phyloP scores from a whole-genome alignment of 2,888 invertebrate genomes.

The Catocala fraxini region DNA sequence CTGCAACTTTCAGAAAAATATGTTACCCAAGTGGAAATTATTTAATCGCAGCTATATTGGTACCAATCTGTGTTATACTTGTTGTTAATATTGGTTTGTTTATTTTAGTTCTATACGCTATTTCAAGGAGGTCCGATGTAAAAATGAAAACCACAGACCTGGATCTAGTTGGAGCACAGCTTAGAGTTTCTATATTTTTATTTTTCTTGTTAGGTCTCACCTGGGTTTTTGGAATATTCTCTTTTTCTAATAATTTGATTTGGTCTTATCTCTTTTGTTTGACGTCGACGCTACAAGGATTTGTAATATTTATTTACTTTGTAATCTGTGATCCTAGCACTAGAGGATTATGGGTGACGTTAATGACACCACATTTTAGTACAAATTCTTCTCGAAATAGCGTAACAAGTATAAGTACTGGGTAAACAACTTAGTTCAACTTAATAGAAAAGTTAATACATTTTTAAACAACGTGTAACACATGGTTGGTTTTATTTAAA shows the following conservation, averaged over 20 bases:
- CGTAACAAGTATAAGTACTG: constrained; percentile 66
- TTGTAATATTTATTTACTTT: constrained; percentile 89
- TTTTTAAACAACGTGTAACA: no score
- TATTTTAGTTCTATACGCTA: constrained; percentile 84
- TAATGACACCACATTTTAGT: constrained; percentile 73
- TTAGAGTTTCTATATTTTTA: constrained; percentile 86
- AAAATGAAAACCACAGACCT: constrained; percentile 77
- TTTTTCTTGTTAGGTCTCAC: constrained; percentile 89
- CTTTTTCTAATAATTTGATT: constrained; percentile 79
- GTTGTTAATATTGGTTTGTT: constrained; percentile 85
- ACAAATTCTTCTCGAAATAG: constrained; percentile 67
- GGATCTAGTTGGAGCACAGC: constrained; percentile 79
- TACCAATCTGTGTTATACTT: constrained; percentile 86
- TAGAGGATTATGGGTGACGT: constrained; percentile 82
- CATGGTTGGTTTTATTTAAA: no score
- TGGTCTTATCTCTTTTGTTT: constrained; percentile 89
- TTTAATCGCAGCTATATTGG: constrained; percentile 80
- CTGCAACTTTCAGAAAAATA: constrained; percentile 63
- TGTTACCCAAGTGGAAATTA: constrained; percentile 87
- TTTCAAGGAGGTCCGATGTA: constrained; percentile 83
- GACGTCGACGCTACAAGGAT: constrained; percentile 89
- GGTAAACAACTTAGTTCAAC: constrained; percentile 13
- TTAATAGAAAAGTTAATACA: no score
- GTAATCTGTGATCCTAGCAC: constrained; percentile 86
- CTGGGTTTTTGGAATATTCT: constrained; percentile 89